Conservation (phyloP, 2,888 invertebrate species). For the Rotaria socialis region DNA sequence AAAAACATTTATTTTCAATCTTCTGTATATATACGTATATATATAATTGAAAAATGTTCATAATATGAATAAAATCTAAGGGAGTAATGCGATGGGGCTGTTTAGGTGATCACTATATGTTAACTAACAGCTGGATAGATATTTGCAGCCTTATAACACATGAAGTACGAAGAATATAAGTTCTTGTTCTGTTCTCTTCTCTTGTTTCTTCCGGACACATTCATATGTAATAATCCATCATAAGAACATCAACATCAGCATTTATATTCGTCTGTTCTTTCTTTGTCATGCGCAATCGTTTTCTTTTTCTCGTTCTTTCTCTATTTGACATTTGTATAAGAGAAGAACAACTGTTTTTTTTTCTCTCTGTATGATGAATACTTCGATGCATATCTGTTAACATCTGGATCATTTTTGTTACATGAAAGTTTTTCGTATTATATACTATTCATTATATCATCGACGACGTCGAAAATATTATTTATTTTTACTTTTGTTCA, state of each 20-base stretch:
- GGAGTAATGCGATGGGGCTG: too few species aligned
- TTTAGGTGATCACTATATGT: background rate
- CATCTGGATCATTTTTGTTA: background rate
- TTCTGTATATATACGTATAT: too few species aligned
- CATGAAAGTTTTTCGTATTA: background rate
- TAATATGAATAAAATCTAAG: too few species aligned
- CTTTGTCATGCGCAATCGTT: background rate
- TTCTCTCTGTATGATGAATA: background rate
- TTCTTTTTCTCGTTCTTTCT: background rate
- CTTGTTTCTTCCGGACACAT: background rate
- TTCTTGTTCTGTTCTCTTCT: background rate
- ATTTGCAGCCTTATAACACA: background rate
- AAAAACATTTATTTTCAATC: too few species aligned
- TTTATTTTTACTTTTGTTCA: background rate
- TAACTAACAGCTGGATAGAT: background rate
- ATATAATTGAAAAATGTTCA: too few species aligned
- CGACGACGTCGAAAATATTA: background rate
- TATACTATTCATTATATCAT: background rate
- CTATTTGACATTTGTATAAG: background rate
- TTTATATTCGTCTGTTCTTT: too few species aligned
- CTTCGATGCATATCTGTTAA: background rate
- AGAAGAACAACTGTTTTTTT: background rate
- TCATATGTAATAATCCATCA: background rate
- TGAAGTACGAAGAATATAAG: background rate
- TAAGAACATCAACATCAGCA: background rate